Evolutionary conservation across 2,113 vertebrate genomes (phyloP), one percentile per base, ranked within the genome.

Genomic region (Gadus macrocephalus): DNA sequence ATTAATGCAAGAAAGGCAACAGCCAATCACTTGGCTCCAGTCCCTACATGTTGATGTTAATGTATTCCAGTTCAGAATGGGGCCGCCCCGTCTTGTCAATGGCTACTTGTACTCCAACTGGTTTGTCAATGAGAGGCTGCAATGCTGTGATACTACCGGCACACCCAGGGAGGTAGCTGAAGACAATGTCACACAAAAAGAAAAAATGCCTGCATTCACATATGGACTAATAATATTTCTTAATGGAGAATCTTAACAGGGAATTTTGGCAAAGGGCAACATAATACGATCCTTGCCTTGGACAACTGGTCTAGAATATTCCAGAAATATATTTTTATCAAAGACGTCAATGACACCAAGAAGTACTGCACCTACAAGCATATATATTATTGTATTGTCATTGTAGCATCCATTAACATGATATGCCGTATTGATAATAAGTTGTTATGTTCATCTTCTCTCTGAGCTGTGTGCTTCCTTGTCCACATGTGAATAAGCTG

Each of bases 1-100:
- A 58, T n/a, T 58, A 58, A 17, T 58, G 42, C 16, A 14, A 27
- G 22, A 25, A 5, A 66, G 17, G 17, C 19, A 2, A 15, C 19
- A 66, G 6, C 9, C 38, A 12, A 2, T 22, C 12, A 15, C 20
- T 16, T 15, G 5, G 11, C 16, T 55, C 20, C 20, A 17, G 53
- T 20, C 65, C 65, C 66, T 66, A 61, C 22, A 65, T 67, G 70
- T 63, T 22, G 16, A 60, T 67, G 53, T 80, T 87, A 65, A 81
- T 67, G 83, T 67, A 72, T 75, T 64, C 62, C 67, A 75, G 76
- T 78, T 84, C 74, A 73, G 74, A 64, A 62, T 71, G 35, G 49
- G 28, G 31, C 49, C 60, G 76, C 75, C 78, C 69, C 61, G 75
- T 69, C 78, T 66, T 74, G 72, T 69, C 81, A 78, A 78, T 53